Evolutionary conservation across 2,797 vertebrate genomes (phyloP).

Genomic region (Anguilla obscura): DNA sequence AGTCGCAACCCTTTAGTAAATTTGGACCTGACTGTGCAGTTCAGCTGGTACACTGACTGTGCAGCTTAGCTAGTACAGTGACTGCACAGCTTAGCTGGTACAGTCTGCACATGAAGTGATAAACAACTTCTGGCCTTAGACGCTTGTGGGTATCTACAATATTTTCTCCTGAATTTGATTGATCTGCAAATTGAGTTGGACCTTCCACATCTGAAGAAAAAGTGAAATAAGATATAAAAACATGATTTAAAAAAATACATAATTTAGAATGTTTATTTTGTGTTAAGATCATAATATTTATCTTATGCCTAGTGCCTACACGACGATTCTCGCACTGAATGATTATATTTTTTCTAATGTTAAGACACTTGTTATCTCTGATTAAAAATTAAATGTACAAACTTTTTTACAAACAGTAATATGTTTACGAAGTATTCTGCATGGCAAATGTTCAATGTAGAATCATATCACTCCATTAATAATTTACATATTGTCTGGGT

Average conservation of each 20-base stretch:
- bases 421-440: neutral
- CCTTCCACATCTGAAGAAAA: neutral
- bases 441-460: neutral
- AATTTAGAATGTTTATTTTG: neutral
- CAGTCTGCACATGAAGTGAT: neutral
- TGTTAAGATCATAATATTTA: neutral
- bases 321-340: neutral
- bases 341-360: neutral
- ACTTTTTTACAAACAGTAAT: neutral
- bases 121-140: neutral
- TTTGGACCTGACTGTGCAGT: too few species aligned
- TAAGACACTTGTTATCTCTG: neutral
- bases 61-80: too few species aligned
- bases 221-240: neutral
- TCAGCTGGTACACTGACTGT: neutral
- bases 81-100: too few species aligned
- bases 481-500: neutral
- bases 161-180: neutral
- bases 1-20: too few species aligned
- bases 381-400: neutral
- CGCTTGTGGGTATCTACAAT: neutral
- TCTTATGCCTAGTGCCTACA: neutral
- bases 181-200: neutral
- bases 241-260: neutral
- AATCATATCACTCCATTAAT: neutral